phyloP scores from a whole-genome alignment of 37 sponge, comb jelly and placozoan species.

The Spongilla lacustris region DNA sequence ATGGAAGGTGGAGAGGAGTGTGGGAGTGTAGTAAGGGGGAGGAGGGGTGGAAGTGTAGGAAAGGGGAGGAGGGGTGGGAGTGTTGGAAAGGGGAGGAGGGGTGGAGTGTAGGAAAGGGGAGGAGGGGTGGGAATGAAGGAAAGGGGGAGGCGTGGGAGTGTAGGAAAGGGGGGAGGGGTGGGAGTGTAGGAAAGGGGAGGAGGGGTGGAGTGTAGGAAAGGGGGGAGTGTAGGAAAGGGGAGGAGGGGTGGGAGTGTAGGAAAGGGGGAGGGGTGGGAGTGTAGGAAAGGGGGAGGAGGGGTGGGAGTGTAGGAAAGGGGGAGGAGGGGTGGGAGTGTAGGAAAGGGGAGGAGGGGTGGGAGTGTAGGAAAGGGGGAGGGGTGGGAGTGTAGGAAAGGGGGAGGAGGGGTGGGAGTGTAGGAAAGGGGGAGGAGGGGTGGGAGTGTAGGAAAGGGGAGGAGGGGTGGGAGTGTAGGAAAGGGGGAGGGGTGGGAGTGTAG shows the following conservation, averaged over 20 bases:
- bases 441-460: too few species aligned
- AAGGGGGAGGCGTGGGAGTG: not conserved
- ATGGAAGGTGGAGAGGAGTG: not conserved
- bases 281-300: too few species aligned
- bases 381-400: too few species aligned
- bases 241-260: not conserved
- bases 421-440: too few species aligned
- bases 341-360: too few species aligned
- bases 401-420: too few species aligned
- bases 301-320: too few species aligned
- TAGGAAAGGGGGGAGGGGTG: not conserved
- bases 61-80: not conserved
- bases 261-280: not conserved
- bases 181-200: not conserved
- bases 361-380: too few species aligned
- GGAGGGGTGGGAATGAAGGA: not conserved
- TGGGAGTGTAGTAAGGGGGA: not conserved
- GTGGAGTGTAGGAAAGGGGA: not conserved
- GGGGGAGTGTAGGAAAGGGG: not conserved
- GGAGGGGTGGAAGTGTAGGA: not conserved
- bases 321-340: too few species aligned
- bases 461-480: too few species aligned
- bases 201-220: too few species aligned
- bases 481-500: too few species aligned
- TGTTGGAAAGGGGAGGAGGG: constrained; percentile 1